phyloP scores from a whole-genome alignment of 2,113 vertebrate genomes.

The Semicossyphus pulcher region DNA sequence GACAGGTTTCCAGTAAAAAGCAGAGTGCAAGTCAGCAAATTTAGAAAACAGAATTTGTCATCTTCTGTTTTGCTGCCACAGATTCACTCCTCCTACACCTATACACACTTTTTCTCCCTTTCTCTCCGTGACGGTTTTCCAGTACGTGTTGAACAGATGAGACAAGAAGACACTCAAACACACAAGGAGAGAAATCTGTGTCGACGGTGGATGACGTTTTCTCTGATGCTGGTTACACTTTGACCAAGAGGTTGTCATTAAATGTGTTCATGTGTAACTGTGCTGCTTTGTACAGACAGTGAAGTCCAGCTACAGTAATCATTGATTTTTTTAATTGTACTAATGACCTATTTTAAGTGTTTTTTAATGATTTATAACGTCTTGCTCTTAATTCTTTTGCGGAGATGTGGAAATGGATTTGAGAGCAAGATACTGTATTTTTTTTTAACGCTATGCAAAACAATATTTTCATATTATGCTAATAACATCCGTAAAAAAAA shows the following conservation, averaged over 20 bases:
- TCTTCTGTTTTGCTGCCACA: constrained; percentile 39
- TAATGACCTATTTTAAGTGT: constrained; percentile 23
- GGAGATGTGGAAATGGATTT: constrained; percentile 53
- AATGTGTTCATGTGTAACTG: constrained; percentile 34
- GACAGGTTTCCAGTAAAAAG: constrained; percentile 42
- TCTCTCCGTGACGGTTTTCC: constrained; percentile 38
- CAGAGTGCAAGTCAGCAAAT: constrained; percentile 51
- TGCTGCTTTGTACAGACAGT: constrained; percentile 39
- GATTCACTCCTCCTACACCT: constrained; percentile 34
- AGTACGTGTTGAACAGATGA: constrained; percentile 47
- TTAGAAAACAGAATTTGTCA: constrained; percentile 25
- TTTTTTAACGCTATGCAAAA: constrained; percentile 67
- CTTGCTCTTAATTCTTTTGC: constrained; percentile 37
- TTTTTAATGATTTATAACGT: constrained; percentile 21
- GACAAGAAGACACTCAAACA: constrained; percentile 63
- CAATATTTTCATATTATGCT: constrained; percentile 71
- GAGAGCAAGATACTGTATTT: constrained; percentile 54
- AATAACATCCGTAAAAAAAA: constrained; percentile 81
- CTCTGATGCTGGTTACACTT: constrained; percentile 41
- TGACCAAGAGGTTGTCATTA: constrained; percentile 24
- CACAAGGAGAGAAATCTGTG: constrained; percentile 58
- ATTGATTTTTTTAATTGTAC: neutral
- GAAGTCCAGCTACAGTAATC: constrained; percentile 41
- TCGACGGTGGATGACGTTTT: constrained; percentile 40
- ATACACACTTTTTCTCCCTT: constrained; percentile 14